Evolutionary conservation across 1,140 invertebrate species (phyloP).

Genomic region (Danaus plexippus): DNA sequence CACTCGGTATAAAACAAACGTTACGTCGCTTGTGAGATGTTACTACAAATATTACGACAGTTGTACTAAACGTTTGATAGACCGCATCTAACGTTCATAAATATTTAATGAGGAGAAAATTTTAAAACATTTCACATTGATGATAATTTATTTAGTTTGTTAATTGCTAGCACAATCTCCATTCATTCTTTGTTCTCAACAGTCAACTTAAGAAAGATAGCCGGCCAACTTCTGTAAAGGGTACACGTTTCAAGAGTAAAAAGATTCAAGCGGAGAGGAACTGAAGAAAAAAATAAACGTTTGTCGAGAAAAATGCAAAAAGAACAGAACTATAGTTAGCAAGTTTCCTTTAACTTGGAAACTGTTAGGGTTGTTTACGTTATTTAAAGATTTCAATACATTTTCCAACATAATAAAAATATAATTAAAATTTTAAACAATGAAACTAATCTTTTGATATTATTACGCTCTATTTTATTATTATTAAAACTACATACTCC

Average conservation of each 20-base stretch:
- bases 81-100: too few relatives aligned
- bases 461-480: too few relatives aligned
- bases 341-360: constrained; percentile 57
- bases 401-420: neutral
- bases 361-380: neutral
- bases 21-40: too few relatives aligned
- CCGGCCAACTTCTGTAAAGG: constrained; percentile 66
- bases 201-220: constrained; percentile 68
- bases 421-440: too few relatives aligned
- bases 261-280: constrained; percentile 50
- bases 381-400: constrained; percentile 3
- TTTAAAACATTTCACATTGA: too few relatives aligned
- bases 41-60: too few relatives aligned
- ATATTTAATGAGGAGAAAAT: too few relatives aligned
- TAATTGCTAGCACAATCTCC: constrained; percentile 21
- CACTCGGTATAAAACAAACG: too few relatives aligned
- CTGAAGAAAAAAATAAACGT: constrained; percentile 47
- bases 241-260: constrained; percentile 65
- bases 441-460: too few relatives aligned
- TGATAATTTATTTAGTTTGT: too few relatives aligned
- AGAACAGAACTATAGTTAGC: constrained; percentile 57
- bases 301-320: constrained; percentile 63
- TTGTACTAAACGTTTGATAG: too few relatives aligned
- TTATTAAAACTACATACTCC: too few relatives aligned
- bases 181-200: constrained; percentile 32